Conservation (phyloP, 35 echinoderm and acorn worm species). For the Apostichopus japonicus region DNA sequence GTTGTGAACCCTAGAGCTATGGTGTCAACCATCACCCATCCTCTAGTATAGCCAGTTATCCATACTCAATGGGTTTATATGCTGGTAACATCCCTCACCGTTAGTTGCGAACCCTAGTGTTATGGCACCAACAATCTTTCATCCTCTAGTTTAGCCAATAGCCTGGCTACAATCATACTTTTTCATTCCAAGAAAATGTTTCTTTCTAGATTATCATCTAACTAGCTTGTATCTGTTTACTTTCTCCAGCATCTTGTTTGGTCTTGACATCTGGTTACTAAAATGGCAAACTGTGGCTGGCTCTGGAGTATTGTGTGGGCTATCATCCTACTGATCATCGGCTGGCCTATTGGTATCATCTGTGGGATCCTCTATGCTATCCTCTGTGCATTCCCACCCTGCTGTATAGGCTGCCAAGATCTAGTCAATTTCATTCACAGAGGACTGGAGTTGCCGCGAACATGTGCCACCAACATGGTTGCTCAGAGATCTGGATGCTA, state of each 20-base stretch:
- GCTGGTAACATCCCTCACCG: no score
- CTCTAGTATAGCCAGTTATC: no score
- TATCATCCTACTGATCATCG: slow-evolving; percentile 82
- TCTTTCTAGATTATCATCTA: no score
- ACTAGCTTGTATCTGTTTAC: background rate
- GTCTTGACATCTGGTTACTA: slow-evolving; percentile 8
- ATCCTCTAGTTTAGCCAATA: no score
- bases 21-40: no score
- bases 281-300: slow-evolving; percentile 99
- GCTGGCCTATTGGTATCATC: slow-evolving; percentile 93
- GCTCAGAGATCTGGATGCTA: slow-evolving; percentile 91
- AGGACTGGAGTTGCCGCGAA: slow-evolving; percentile 84
- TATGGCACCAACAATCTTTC: no score
- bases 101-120: no score
- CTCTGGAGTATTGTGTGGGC: slow-evolving; percentile 98
- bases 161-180: no score
- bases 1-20: no score
- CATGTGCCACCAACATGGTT: slow-evolving; percentile 92
- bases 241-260: background rate
- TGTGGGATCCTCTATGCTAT: slow-evolving; percentile 94
- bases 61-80: no score
- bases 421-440: slow-evolving; percentile 89
- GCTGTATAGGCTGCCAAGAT: slow-evolving; percentile 92
- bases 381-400: slow-evolving; percentile 97
- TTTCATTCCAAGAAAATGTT: no score